phyloP scores from a whole-genome alignment of 2,888 invertebrate species.

The Macaria notata region DNA sequence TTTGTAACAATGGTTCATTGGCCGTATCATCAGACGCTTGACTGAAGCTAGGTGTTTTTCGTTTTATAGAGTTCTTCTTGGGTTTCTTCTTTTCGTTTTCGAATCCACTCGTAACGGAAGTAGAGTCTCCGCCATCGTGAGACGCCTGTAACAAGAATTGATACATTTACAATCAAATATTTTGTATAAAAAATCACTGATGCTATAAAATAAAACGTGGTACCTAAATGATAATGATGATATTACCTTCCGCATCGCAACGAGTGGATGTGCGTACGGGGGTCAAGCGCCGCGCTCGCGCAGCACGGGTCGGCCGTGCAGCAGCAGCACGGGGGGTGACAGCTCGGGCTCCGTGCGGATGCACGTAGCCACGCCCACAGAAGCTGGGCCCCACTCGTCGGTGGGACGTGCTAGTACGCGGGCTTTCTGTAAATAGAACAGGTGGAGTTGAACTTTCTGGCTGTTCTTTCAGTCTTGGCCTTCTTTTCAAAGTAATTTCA shows the following conservation, averaged over 20 bases:
- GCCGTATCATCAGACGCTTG: conserved; percentile 70
- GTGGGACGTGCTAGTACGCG: conserved; percentile 85
- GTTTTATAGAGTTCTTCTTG: conserved; percentile 68
- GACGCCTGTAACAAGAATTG: conserved; percentile 60
- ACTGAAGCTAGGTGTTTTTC: conserved; percentile 62
- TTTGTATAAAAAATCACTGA: too few relatives aligned
- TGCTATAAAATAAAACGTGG: too few relatives aligned
- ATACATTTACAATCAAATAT: too few relatives aligned
- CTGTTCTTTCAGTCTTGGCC: too few relatives aligned
- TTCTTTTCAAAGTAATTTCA: too few relatives aligned
- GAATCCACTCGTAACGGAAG: conserved; percentile 66
- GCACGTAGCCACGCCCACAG: conserved; percentile 76
- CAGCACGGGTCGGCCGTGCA: conserved; percentile 78
- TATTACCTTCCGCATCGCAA: conserved; percentile 69
- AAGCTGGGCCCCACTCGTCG: conserved; percentile 87
- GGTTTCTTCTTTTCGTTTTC: conserved; percentile 76
- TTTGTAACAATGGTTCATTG: conserved; percentile 69
- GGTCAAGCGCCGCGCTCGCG: conserved; percentile 82
- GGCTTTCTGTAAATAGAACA: conserved; percentile 74
- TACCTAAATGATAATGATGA: too few relatives aligned
- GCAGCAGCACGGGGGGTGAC: conserved; percentile 74
- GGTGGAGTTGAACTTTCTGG: too few relatives aligned
- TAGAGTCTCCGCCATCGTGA: conserved; percentile 67
- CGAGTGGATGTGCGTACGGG: conserved; percentile 69
- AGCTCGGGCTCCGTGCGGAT: conserved; percentile 75